Base-by-base conservation (phyloP, 1,140 invertebrate genomes). In the Anthonomus grandis region DNA sequence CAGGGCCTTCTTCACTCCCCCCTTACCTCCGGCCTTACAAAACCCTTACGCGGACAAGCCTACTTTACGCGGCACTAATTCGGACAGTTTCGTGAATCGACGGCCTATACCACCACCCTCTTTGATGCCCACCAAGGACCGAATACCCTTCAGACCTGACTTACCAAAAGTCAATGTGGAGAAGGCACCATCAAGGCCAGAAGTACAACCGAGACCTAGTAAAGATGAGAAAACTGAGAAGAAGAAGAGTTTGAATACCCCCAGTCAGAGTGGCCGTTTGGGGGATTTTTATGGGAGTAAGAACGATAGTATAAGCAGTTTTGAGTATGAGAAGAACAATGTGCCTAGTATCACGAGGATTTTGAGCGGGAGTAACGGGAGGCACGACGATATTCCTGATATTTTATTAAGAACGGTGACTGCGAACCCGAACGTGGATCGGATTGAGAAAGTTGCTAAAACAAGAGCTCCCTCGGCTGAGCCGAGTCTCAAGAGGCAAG, bases 41-140 rank as follows among this genome's bases (percentile, higher is more conserved):
- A 87, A 90, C 74, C 88, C 89, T 0, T 91, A 91, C 67, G 86
- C 87, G 2, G 86, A 91, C 66, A 90, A 90, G 69, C 88, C 88
- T 23, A 91, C 88, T 4, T 71, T 91, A 31, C 78, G 88, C 62
- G 89, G 88, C 55, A 81, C 79, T 12, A 84, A 86, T 64, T 78
- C 81, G 4, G 81, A 83, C 37, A 77, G 75, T 53, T 84, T 81
- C 63, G 78, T 79, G 56, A 83, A 84, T 64, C 72, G 83, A 48
- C 77, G 87, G 50, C 86, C 86, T 0, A 84, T 88, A 38, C 86
- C 86, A 17, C 87, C 86, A 0, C 87, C 86, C 0, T 86, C 85
- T 53, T 72, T 87, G 24, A 87, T 86, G 49, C 86, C 86, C 1
- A 84, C 83, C 3, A 86, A 87, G 63, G 88, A 90, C 65, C 77